These are phyloP conservation scores for Chrysopilus asiliformis DNA, from an alignment of 2,888 invertebrate genomes.

Conservation along the genomic window DNA sequence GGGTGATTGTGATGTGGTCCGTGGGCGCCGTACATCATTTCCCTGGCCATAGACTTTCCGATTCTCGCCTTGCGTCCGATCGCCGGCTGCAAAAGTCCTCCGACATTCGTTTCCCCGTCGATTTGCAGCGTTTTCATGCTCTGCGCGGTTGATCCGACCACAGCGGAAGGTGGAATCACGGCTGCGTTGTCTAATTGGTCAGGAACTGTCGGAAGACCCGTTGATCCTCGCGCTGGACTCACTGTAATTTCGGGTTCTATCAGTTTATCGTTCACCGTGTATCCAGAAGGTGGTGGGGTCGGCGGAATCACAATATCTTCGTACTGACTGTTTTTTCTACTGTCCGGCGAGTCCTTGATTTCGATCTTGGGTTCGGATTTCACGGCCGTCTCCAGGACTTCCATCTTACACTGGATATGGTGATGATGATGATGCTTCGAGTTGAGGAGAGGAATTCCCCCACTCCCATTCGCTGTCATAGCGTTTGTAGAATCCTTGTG, in stretches of 20 bases:
- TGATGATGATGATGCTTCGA: constrained; percentile 19
- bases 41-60: constrained; percentile 55
- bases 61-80: constrained; percentile 41
- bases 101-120: too few species aligned
- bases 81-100: not conserved
- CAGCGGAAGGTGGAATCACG: not conserved
- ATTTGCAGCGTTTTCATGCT: too few species aligned
- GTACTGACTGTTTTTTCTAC: constrained; percentile 23
- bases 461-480: too few species aligned
- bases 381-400: constrained; percentile 19
- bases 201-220: constrained; percentile 49
- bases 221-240: constrained; percentile 54
- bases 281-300: constrained; percentile 21
- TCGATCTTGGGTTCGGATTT: constrained; percentile 29
- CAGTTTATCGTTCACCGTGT: constrained; percentile 15
- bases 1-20: constrained; percentile 13
- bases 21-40: constrained; percentile 32
- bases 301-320: constrained; percentile 33
- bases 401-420: constrained; percentile 16
- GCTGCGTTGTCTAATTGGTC: constrained; percentile 28
- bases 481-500: too few species aligned
- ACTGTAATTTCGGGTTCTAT: constrained; percentile 28
- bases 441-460: too few species aligned
- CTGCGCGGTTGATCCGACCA: not conserved
- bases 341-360: constrained; percentile 13